Conservation (phyloP, 2,888 invertebrate species). For the Cheiracanthium punctorium region DNA sequence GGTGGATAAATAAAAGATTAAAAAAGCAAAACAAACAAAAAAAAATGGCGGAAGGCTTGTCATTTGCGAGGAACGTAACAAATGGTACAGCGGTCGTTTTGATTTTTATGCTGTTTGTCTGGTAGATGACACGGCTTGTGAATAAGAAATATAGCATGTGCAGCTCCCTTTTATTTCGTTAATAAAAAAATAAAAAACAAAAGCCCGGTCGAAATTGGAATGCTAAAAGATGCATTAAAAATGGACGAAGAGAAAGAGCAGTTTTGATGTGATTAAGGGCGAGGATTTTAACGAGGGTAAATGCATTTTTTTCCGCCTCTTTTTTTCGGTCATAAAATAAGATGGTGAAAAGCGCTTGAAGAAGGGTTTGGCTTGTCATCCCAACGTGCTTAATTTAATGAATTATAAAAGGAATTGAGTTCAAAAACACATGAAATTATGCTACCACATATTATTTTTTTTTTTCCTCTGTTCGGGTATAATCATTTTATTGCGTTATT, state of each 20-base stretch:
- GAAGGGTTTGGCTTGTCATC: neutral
- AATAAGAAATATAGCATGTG: conserved; percentile 52
- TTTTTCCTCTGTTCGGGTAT: too few relatives aligned
- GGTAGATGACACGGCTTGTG: conserved; percentile 22
- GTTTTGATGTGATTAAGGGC: conserved; percentile 43
- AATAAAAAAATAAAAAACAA: conserved; percentile 20
- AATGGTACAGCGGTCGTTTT: conserved; percentile 68
- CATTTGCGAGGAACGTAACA: conserved; percentile 44
- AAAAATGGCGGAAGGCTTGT: neutral
- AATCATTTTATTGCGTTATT: too few relatives aligned
- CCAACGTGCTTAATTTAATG: neutral
- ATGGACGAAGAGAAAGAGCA: conserved; percentile 16
- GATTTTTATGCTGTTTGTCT: conserved; percentile 53
- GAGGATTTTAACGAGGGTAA: conserved; percentile 44
- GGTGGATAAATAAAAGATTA: conserved; percentile 60
- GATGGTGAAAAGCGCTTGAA: neutral
- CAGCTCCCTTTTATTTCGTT: conserved; percentile 24
- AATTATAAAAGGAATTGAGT: neutral
- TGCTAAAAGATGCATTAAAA: conserved; percentile 51
- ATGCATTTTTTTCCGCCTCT: conserved; percentile 14
- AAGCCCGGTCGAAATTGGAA: conserved; percentile 29
- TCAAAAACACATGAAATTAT: neutral
- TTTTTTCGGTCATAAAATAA: neutral
- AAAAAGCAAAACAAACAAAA: neutral
- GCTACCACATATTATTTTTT: neutral